phyloP scores from a whole-genome alignment of 2,888 invertebrate species.

The Sphaeridia pumilis region DNA sequence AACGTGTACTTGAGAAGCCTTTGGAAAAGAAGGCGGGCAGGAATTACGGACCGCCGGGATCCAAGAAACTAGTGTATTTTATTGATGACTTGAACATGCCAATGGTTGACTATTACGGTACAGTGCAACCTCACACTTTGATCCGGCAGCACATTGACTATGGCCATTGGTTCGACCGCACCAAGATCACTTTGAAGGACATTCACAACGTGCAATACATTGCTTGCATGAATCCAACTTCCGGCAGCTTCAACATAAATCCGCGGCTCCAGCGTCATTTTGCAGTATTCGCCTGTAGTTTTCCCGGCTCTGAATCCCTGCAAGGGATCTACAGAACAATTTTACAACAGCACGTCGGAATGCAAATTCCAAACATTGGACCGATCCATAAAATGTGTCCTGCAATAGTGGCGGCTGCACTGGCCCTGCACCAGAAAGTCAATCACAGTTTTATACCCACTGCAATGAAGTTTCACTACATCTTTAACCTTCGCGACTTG shows the following conservation, averaged over 20 bases:
- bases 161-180: slow-evolving; percentile 91
- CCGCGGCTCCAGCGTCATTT: slow-evolving; percentile 84
- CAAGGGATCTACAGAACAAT: slow-evolving; percentile 81
- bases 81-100: slow-evolving; percentile 99
- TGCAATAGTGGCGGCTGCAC: slow-evolving; percentile 67
- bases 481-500: slow-evolving; percentile 87
- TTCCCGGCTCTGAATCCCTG: slow-evolving; percentile 70
- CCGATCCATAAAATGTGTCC: slow-evolving; percentile 55
- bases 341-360: slow-evolving; percentile 69
- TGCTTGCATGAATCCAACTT: slow-evolving; percentile 97
- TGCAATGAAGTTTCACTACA: slow-evolving; percentile 91
- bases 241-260: slow-evolving; percentile 93
- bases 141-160: slow-evolving; percentile 94
- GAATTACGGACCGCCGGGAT: slow-evolving; percentile 92
- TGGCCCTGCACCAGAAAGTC: slow-evolving; percentile 74
- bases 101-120: slow-evolving; percentile 87
- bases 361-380: slow-evolving; percentile 62
- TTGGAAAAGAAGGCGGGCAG: slow-evolving; percentile 93
- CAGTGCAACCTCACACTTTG: slow-evolving; percentile 90
- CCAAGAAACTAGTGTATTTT: slow-evolving; percentile 83
- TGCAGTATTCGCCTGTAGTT: slow-evolving; percentile 79
- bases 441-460: slow-evolving; percentile 84
- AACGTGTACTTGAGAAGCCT: slow-evolving; percentile 84
- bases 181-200: slow-evolving; percentile 76
- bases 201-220: slow-evolving; percentile 95